Conservation (phyloP, 2,888 invertebrate genomes). For the Conchocele bisecta region DNA sequence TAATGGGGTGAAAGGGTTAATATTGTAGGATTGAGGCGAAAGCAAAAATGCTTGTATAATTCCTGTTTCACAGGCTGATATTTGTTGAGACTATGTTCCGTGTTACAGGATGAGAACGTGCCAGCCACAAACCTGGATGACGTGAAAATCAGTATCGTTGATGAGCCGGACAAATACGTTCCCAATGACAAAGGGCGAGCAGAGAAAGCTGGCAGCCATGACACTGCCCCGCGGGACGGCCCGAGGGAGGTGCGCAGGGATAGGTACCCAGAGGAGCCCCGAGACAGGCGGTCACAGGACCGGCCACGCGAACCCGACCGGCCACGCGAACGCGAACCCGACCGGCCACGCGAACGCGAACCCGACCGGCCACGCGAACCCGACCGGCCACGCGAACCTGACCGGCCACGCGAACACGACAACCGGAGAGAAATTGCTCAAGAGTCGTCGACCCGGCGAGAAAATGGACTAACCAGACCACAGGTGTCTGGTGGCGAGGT, state of each 20-base stretch:
- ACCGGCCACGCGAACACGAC: background rate
- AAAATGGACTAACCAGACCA: background rate
- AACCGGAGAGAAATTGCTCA: background rate
- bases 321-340: background rate
- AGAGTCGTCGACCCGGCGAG: background rate
- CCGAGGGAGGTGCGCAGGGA: no score
- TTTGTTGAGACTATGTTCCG: no score
- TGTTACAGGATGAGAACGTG: constrained; percentile 67
- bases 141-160: constrained; percentile 77
- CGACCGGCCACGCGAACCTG: background rate
- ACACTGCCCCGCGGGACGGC: constrained; percentile 4
- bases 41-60: no score
- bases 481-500: background rate
- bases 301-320: background rate
- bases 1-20: no score
- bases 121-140: constrained; percentile 79
- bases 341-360: background rate
- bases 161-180: constrained; percentile 64
- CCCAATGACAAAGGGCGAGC: background rate
- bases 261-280: background rate
- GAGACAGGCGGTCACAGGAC: no score
- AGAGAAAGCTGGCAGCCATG: constrained; percentile 83
- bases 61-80: constrained; percentile 63
- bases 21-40: background rate
- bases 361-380: background rate